Evolutionary conservation across 2,888 invertebrate species (phyloP).

Genomic region (Lasioglossum leucozonium): DNA sequence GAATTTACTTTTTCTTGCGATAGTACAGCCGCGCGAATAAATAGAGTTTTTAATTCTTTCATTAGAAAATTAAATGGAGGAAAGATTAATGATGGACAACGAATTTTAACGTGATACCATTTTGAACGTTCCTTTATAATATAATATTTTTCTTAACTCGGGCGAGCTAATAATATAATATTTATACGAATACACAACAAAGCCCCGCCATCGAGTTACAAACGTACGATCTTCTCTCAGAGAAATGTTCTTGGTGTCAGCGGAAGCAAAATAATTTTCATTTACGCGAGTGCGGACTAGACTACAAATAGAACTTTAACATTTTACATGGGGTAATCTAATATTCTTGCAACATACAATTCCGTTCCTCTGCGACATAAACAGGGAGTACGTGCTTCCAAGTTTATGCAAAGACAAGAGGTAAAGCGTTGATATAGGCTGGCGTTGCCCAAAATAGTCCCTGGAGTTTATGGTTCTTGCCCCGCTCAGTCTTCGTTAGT

Average conservation of each 20-base stretch:
- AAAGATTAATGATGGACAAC: too few relatives aligned
- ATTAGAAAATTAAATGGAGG: too few relatives aligned
- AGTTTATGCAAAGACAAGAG: slow-evolving; percentile 14
- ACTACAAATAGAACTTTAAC: not conserved
- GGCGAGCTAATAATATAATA: too few relatives aligned
- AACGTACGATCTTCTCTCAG: not conserved
- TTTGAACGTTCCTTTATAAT: too few relatives aligned
- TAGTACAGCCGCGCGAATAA: too few relatives aligned
- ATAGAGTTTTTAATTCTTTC: too few relatives aligned
- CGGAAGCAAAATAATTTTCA: not conserved
- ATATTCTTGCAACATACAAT: slow-evolving; percentile 14
- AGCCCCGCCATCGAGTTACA: too few relatives aligned
- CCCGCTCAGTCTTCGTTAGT: slow-evolving; percentile 15
- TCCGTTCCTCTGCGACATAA: not conserved
- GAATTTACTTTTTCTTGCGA: too few relatives aligned
- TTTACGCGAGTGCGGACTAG: not conserved
- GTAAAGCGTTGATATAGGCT: slow-evolving; percentile 14
- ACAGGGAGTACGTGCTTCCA: slow-evolving; percentile 16
- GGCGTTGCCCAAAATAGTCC: slow-evolving; percentile 11
- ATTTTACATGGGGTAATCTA: not conserved
- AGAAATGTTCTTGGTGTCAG: not conserved
- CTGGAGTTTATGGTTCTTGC: slow-evolving; percentile 14
- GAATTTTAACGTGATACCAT: too few relatives aligned
- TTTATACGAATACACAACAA: too few relatives aligned
- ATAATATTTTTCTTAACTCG: too few relatives aligned